phyloP scores from a whole-genome alignment of 2,113 vertebrate genomes.

The Odobenus rosmarus region DNA sequence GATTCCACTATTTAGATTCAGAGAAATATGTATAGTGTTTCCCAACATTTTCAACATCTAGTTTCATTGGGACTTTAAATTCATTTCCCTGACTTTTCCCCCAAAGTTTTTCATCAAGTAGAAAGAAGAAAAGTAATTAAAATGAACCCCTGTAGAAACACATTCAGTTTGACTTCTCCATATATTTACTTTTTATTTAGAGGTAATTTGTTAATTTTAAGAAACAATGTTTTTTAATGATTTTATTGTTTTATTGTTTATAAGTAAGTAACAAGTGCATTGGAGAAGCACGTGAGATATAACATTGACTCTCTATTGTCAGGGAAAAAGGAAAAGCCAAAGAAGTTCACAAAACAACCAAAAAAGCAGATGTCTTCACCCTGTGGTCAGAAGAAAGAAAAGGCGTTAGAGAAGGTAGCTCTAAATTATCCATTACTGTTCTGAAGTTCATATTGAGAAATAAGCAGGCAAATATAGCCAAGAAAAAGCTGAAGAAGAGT shows the following conservation, averaged over 20 bases:
- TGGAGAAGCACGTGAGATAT: neutral
- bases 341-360: constrained; percentile 90
- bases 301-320: constrained; percentile 65
- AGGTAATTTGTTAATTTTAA: neutral
- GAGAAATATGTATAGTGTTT: neutral
- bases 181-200: neutral
- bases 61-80: neutral
- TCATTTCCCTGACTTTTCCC: neutral
- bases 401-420: constrained; percentile 91
- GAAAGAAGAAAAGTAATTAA: constrained; percentile 1
- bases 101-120: neutral
- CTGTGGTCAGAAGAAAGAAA: constrained; percentile 93
- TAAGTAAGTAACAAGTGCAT: neutral
- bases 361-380: constrained; percentile 94
- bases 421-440: neutral
- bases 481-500: neutral
- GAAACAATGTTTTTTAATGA: neutral
- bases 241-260: constrained; percentile 28
- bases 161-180: neutral
- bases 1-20: neutral
- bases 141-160: neutral
- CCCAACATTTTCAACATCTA: neutral
- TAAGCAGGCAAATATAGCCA: neutral
- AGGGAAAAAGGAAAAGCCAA: constrained; percentile 91
- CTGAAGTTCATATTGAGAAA: neutral